Percentiles rank a stretch among this genome's conserved stretches.
Evolutionary conservation across 2,113 vertebrate genomes (phyloP).

Genomic region (Clarias gariepinus): DNA sequence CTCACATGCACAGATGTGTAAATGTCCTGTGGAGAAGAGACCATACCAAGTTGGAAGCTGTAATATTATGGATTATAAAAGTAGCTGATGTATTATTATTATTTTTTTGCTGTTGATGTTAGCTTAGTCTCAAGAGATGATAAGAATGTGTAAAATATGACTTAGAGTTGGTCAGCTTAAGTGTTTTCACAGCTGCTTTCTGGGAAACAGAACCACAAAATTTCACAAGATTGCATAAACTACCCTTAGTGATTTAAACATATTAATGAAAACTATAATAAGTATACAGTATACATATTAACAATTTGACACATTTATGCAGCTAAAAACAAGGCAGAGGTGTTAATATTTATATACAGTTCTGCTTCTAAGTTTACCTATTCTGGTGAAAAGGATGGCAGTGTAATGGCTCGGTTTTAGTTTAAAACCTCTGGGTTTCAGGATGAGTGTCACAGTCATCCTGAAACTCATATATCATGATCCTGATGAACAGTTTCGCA

Average conservation of each 20-base stretch:
- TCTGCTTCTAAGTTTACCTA: no score
- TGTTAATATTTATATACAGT: neutral
- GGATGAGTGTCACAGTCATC: no score
- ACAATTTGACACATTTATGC: neutral
- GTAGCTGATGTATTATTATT: conserved; percentile 11
- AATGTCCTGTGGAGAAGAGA: neutral
- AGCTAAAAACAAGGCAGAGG: neutral
- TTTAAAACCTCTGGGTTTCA: no score
- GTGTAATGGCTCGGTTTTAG: no score
- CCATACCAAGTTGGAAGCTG: neutral
- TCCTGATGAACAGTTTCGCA: no score
- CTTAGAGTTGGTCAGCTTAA: conserved; percentile 19
- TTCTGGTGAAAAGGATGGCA: no score
- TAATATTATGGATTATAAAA: conserved; percentile 23
- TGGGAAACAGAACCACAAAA: neutral
- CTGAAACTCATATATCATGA: no score
- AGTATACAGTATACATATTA: neutral
- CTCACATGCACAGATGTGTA: neutral
- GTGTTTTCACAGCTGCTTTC: conserved; percentile 36
- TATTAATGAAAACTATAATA: neutral
- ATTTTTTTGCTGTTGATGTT: conserved; percentile 16
- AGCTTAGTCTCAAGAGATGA: conserved; percentile 16
- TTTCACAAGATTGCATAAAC: neutral
- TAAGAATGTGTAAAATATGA: conserved; percentile 35
- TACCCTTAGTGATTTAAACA: neutral